Base-by-base conservation (phyloP, 2,888 invertebrate species). In the Ochropleura leucogaster region DNA sequence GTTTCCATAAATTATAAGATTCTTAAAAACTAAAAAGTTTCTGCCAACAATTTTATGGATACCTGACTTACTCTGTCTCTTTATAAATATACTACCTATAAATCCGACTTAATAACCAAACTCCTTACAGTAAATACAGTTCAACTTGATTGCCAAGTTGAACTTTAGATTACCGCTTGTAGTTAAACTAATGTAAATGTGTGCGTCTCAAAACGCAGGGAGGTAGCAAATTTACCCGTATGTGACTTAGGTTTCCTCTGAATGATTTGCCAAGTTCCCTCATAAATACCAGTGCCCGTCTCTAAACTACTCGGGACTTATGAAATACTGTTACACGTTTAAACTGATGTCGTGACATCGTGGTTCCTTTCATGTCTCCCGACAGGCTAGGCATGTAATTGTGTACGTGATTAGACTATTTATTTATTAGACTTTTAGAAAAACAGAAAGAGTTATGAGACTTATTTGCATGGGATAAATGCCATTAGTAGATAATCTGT, bases 141-240 rank as follows among this genome's bases (percentile, higher is more conserved):
- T 77, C 83, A 86, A 88, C n/a, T n/a, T n/a, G n/a, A n/a, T n/a
- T n/a, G n/a, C 83, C 79, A 87, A 88, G 79, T 88, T 86, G 80
- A 87, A 88, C 87, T 89, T 87, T 82, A 87, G 85, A 88, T 89
- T 87, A 87, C 81, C 80, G 85, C 70, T 78, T 75, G 77, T 86
- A 90, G 86, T 89, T 89, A 75, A 87, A 88, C 86, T 89, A 85
- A 90, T 86, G 88, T 88, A 87, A 90, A 87, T 83, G 85, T 85
- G 86, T 74, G 78, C n/a, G 80, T 83, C 79, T 88, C 84, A 75
- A 76, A 85, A 87, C 71, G 86, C 87, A 86, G 73, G 84, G 80
- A 84, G 83, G 87, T 89, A 86, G 87, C 82, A 89, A 92, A 90
- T 90, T 90, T 85, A 83, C 74, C 83, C 79, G 75, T 85, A 80